Evolutionary conservation across 2,113 vertebrate species (phyloP).

Genomic region (Hippoglossus stenolepis): DNA sequence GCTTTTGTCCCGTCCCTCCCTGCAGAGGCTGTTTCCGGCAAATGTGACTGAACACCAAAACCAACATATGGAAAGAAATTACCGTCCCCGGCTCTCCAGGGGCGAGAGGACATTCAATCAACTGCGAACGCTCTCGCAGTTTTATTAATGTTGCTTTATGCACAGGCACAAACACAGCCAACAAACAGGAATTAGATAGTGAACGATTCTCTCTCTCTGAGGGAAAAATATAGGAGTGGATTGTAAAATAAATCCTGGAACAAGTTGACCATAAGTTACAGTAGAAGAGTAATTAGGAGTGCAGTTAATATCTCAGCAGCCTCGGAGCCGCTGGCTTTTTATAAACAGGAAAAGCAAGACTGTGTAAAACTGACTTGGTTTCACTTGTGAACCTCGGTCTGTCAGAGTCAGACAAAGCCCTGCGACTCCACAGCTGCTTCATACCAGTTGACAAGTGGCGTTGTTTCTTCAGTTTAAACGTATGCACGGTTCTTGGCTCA

Average conservation of each 20-base stretch:
- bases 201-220: neutral
- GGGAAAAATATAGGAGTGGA: neutral
- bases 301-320: neutral
- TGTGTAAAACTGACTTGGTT: neutral
- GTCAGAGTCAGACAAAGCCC: neutral
- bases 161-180: neutral
- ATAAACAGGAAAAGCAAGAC: neutral
- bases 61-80: constrained; percentile 16
- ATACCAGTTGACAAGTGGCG: constrained; percentile 14
- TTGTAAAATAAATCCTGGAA: neutral
- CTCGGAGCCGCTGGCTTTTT: neutral
- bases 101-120: neutral
- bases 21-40: constrained; percentile 12
- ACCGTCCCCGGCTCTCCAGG: neutral
- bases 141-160: constrained; percentile 3
- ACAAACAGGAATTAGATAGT: neutral
- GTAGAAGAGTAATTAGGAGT: neutral
- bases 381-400: neutral
- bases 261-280: neutral
- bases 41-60: constrained; percentile 9
- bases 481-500: neutral
- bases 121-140: neutral
- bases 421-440: constrained; percentile 3
- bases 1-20: constrained; percentile 8
- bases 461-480: constrained; percentile 4